Conservation (phyloP, 2,888 invertebrate species). For the Chrysolina oricalcia region DNA sequence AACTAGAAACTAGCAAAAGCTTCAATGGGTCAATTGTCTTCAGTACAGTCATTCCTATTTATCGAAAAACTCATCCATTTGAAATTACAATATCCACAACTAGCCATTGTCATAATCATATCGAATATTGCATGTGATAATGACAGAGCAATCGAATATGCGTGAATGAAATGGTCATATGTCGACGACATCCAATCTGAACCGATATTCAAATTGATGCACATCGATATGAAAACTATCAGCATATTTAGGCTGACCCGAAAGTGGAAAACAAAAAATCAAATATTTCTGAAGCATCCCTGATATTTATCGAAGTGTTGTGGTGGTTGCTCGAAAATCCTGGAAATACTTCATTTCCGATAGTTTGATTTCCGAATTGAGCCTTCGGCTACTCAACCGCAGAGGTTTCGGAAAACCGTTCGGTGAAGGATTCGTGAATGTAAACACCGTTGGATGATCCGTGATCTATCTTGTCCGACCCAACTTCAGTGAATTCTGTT, state of each 20-base stretch:
- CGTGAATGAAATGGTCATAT: neutral
- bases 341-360: slow-evolving; percentile 9
- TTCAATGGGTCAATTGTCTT: too few relatives aligned
- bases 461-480: slow-evolving; percentile 35
- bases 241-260: neutral
- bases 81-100: too few relatives aligned
- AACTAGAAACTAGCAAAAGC: too few relatives aligned
- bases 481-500: neutral
- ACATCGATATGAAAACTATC: neutral
- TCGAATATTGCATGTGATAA: too few relatives aligned
- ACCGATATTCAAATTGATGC: neutral
- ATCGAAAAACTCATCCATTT: too few relatives aligned
- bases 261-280: neutral
- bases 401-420: slow-evolving; percentile 6
- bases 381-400: neutral
- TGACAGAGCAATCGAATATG: too few relatives aligned
- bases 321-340: slow-evolving; percentile 1
- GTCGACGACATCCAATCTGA: neutral
- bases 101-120: too few relatives aligned
- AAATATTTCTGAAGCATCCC: slow-evolving; percentile 3
- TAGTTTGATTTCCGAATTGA: slow-evolving; percentile 1
- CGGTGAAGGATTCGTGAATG: slow-evolving; percentile 29
- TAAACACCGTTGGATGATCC: slow-evolving; percentile 42
- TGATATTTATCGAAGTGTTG: neutral
- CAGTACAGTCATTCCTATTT: too few relatives aligned